Evolutionary conservation across 2,113 vertebrate species (phyloP).

Genomic region (Talpa occidentalis): DNA sequence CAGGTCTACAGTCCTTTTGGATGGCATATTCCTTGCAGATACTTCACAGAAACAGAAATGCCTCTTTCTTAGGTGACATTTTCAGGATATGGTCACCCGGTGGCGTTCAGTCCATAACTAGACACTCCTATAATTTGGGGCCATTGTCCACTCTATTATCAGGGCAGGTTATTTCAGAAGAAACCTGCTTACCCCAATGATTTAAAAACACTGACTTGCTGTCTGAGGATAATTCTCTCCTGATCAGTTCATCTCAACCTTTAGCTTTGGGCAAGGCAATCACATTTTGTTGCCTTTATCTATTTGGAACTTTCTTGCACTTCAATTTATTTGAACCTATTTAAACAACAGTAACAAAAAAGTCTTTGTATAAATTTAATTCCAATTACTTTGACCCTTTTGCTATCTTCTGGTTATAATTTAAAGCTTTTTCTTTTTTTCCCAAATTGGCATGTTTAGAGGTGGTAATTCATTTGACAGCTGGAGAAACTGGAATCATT

Average conservation of each 20-base stretch:
- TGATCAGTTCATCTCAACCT: slow-evolving; percentile 24
- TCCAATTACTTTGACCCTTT: slow-evolving; percentile 83
- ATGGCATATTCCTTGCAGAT: background rate
- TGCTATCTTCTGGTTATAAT: slow-evolving; percentile 81
- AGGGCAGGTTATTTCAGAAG: slow-evolving; percentile 49
- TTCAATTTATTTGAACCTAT: slow-evolving; percentile 85
- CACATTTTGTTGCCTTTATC: slow-evolving; percentile 65
- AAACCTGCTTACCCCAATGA: background rate
- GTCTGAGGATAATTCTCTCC: slow-evolving; percentile 51
- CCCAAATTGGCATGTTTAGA: slow-evolving; percentile 78
- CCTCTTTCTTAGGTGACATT: slow-evolving; percentile 38
- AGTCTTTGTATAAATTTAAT: slow-evolving; percentile 84
- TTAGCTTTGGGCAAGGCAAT: slow-evolving; percentile 50
- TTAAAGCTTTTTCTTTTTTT: slow-evolving; percentile 73
- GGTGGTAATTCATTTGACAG: slow-evolving; percentile 83
- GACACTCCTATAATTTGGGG: slow-evolving; percentile 51
- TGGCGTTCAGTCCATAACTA: slow-evolving; percentile 23
- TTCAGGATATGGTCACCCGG: slow-evolving; percentile 39
- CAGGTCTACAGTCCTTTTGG: background rate
- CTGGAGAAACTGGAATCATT: slow-evolving; percentile 82
- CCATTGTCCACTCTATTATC: slow-evolving; percentile 40
- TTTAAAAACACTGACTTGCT: slow-evolving; percentile 42
- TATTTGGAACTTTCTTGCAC: slow-evolving; percentile 78
- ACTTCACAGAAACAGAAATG: slow-evolving; percentile 32
- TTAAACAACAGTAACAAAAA: slow-evolving; percentile 83